Percentiles rank a stretch among this genome's conserved stretches.
These are phyloP conservation scores for Drosophila parthenogenetica DNA, from an alignment of 2,888 invertebrate species.

Conservation along the genomic window DNA sequence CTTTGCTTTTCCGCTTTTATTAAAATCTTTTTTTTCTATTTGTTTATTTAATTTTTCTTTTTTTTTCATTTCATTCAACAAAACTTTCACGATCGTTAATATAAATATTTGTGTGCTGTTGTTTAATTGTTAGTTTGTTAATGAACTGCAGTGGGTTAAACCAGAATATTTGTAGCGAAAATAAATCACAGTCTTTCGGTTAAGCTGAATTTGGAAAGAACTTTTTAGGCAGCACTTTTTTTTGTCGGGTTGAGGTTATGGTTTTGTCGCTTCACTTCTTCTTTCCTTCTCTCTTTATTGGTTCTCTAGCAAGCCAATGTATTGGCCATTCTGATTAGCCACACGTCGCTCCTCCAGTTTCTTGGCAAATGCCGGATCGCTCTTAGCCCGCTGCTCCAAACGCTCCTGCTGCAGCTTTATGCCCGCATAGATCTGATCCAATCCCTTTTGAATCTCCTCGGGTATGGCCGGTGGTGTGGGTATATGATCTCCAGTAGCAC, in stretches of 20 bases:
- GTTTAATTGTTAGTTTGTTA: slow-evolving; percentile 23
- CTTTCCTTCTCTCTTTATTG: slow-evolving; percentile 42
- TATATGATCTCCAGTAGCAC: slow-evolving; percentile 92
- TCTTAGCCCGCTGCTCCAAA: slow-evolving; percentile 85
- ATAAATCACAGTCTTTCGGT: slow-evolving; percentile 66
- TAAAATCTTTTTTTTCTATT: slow-evolving; percentile 44
- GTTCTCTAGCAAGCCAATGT: slow-evolving; percentile 85
- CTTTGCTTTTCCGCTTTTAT: slow-evolving; percentile 73
- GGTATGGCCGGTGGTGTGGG: slow-evolving; percentile 94
- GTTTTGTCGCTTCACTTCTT: slow-evolving; percentile 6
- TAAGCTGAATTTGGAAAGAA: slow-evolving; percentile 36
- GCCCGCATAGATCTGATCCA: slow-evolving; percentile 94
- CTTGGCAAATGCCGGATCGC: slow-evolving; percentile 84
- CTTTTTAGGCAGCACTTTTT: slow-evolving; percentile 26
- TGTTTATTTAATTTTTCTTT: slow-evolving; percentile 24
- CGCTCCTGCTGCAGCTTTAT: slow-evolving; percentile 88
- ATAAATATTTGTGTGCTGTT: slow-evolving; percentile 59
- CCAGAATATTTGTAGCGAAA: slow-evolving; percentile 29
- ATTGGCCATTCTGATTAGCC: slow-evolving; percentile 88
- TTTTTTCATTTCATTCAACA: slow-evolving; percentile 38
- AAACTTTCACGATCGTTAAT: slow-evolving; percentile 75
- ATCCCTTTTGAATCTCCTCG: slow-evolving; percentile 93
- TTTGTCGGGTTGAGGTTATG: slow-evolving; percentile 11
- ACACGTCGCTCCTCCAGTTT: slow-evolving; percentile 83
- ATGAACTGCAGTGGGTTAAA: slow-evolving; percentile 10